phyloP scores from a whole-genome alignment of 2,113 vertebrate species.

The Zapornia atra region DNA sequence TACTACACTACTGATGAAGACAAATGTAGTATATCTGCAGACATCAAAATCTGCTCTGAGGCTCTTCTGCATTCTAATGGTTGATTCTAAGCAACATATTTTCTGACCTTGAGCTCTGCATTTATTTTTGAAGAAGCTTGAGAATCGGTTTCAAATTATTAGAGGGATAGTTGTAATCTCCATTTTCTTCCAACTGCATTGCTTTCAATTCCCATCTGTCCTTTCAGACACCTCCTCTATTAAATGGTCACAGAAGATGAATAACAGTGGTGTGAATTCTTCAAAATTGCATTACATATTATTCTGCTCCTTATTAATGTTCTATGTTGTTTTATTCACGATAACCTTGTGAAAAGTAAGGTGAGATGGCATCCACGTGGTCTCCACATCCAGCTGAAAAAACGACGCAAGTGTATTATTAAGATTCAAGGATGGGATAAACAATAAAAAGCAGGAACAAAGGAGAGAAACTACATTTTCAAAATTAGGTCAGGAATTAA shows the following conservation, averaged over 20 bases:
- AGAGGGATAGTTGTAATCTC: constrained; percentile 65
- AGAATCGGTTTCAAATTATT: constrained; percentile 75
- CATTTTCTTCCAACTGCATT: constrained; percentile 67
- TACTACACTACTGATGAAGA: constrained; percentile 37
- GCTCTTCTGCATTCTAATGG: constrained; percentile 61
- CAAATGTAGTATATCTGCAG: constrained; percentile 49
- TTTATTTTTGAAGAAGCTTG: constrained; percentile 71
- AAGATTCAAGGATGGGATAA: neutral
- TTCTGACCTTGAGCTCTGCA: constrained; percentile 72
- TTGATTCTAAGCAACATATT: constrained; percentile 58
- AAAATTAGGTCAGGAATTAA: constrained; percentile 21
- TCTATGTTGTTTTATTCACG: constrained; percentile 39
- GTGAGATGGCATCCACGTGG: neutral
- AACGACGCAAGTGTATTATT: neutral
- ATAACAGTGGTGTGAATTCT: constrained; percentile 53
- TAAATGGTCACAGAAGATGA: constrained; percentile 71
- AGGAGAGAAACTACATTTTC: neutral
- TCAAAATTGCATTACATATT: constrained; percentile 35
- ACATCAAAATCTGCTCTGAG: constrained; percentile 28
- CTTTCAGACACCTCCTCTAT: constrained; percentile 51
- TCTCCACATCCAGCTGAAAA: constrained; percentile 16
- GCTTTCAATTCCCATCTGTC: constrained; percentile 69
- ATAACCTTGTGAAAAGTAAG: constrained; percentile 34
- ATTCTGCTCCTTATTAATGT: constrained; percentile 50
- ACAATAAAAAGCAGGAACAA: neutral